These are phyloP conservation scores for Aethes cnicana DNA, from an alignment of 2,888 invertebrate genomes.

Conservation along the genomic window DNA sequence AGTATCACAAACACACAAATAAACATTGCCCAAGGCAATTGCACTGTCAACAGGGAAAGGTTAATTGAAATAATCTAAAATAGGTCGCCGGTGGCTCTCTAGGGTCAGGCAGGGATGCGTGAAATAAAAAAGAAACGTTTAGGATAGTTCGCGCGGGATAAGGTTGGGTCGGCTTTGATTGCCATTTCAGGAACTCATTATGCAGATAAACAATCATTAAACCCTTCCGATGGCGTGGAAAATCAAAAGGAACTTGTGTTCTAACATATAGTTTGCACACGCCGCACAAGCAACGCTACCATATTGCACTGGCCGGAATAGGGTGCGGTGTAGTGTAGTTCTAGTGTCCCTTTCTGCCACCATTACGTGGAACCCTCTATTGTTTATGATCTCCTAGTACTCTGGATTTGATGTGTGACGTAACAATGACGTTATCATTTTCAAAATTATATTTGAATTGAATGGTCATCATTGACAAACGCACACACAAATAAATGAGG, in stretches of 20 bases:
- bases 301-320: too few relatives aligned
- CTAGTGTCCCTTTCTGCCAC: conserved; percentile 21
- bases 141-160: conserved; percentile 37
- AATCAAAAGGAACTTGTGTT: conserved; percentile 6
- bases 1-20: too few relatives aligned
- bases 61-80: too few relatives aligned
- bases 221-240: conserved; percentile 4
- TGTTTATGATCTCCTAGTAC: conserved; percentile 54
- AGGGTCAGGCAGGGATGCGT: not conserved
- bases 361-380: conserved; percentile 37
- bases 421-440: conserved; percentile 35
- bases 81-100: too few relatives aligned
- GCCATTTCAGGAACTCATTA: conserved; percentile 8
- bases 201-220: conserved; percentile 14
- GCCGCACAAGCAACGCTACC: conserved; percentile 3
- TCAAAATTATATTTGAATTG: not conserved
- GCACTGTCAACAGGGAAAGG: too few relatives aligned
- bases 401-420: conserved; percentile 47
- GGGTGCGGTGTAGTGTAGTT: not conserved
- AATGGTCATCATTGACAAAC: too few relatives aligned
- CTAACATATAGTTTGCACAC: not conserved
- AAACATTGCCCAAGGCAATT: too few relatives aligned
- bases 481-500: too few relatives aligned
- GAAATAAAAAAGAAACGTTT: not conserved
- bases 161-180: conserved; percentile 44